Conservation (phyloP, 2,113 vertebrate genomes). For the Cinclus mexicanus region DNA sequence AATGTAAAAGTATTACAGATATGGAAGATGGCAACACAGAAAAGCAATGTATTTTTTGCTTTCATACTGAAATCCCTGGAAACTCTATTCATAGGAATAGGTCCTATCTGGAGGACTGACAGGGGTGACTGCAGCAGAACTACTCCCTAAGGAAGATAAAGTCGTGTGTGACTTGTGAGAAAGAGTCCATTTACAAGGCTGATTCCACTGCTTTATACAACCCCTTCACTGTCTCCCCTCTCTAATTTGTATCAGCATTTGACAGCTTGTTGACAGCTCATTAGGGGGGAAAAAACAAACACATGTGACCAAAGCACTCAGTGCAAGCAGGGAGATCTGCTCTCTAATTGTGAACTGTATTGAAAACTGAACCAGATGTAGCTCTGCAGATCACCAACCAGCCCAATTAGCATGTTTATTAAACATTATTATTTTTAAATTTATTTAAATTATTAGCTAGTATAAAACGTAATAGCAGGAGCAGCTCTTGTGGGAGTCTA, state of each 20-base stretch:
- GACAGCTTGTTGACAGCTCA: conserved; percentile 56
- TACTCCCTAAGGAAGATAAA: not conserved
- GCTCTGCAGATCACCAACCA: not conserved
- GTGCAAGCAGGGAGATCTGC: not conserved
- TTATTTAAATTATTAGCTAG: not conserved
- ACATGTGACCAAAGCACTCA: not conserved
- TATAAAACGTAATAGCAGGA: not conserved
- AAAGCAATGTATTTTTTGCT: not conserved
- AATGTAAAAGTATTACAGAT: not conserved
- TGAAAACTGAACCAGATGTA: not conserved
- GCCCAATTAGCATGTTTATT: not conserved
- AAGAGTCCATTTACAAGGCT: not conserved
- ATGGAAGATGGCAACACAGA: not conserved
- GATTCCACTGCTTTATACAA: not conserved
- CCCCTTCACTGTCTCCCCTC: not conserved
- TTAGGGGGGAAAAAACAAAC: not conserved
- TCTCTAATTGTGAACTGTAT: not conserved
- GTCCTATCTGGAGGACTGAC: not conserved
- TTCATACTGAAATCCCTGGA: not conserved
- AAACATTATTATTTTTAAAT: not conserved
- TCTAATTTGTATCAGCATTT: not conserved
- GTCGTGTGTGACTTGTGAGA: not conserved
- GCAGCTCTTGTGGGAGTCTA: not conserved
- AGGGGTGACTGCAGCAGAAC: not conserved
- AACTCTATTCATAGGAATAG: not conserved